Conservation (phyloP, 2,113 vertebrate species). For the Myodes glareolus region DNA sequence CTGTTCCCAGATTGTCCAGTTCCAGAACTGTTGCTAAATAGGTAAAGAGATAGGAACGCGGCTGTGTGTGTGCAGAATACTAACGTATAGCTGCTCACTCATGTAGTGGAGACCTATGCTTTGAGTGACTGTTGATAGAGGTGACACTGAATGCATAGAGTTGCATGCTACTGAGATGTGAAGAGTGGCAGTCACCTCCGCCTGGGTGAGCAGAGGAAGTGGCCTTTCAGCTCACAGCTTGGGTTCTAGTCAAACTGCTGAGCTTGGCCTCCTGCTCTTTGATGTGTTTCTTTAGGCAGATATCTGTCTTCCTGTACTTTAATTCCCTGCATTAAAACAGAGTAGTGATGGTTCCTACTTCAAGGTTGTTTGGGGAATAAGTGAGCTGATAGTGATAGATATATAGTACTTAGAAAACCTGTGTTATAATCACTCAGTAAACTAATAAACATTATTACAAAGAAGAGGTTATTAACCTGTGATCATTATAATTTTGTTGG, state of each 20-base stretch:
- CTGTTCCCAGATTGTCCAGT: background rate
- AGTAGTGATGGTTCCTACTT: background rate
- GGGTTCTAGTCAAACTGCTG: background rate
- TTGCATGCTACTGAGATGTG: background rate
- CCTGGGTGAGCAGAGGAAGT: background rate
- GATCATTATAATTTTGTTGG: background rate
- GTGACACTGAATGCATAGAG: background rate
- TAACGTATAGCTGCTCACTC: background rate
- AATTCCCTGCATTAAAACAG: background rate
- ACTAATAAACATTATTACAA: background rate
- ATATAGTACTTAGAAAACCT: background rate
- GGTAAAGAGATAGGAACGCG: background rate
- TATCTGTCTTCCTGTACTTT: background rate
- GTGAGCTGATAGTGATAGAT: background rate
- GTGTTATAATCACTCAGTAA: background rate
- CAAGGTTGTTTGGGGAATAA: background rate
- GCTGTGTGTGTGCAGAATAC: background rate
- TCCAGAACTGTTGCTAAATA: background rate
- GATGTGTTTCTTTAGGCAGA: background rate
- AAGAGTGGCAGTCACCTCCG: background rate
- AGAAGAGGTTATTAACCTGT: background rate
- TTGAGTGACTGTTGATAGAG: conserved; percentile 25
- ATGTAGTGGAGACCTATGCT: background rate
- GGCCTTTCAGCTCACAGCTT: background rate
- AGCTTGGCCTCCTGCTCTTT: background rate